phyloP scores from a whole-genome alignment of 2,888 invertebrate species.

The Folsomia candida region DNA sequence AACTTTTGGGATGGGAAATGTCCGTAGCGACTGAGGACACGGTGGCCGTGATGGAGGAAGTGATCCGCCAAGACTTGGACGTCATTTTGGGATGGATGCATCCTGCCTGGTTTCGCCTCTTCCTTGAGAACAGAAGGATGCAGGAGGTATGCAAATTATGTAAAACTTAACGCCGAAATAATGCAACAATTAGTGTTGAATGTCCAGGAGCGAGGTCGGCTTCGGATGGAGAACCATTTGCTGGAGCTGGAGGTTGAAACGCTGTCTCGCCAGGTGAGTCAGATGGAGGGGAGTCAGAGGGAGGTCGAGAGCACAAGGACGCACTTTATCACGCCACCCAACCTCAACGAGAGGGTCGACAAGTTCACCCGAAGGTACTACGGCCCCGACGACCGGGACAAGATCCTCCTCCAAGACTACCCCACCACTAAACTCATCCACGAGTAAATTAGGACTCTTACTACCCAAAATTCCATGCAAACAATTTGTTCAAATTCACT shows the following conservation, averaged over 20 bases:
- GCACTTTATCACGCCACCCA: slow-evolving; percentile 32
- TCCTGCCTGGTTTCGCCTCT: slow-evolving; percentile 46
- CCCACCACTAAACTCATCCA: slow-evolving; percentile 42
- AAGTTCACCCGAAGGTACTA: slow-evolving; percentile 23
- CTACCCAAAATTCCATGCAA: too few species aligned
- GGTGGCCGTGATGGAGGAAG: slow-evolving; percentile 42
- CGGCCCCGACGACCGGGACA: slow-evolving; percentile 21
- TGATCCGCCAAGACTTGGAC: slow-evolving; percentile 45
- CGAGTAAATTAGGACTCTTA: slow-evolving; percentile 28
- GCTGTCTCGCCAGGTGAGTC: slow-evolving; percentile 37
- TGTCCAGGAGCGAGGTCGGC: slow-evolving; percentile 39
- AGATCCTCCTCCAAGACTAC: slow-evolving; percentile 43
- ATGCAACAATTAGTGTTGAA: too few species aligned
- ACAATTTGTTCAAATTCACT: too few species aligned
- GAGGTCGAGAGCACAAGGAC: slow-evolving; percentile 39
- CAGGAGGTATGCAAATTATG: slow-evolving; percentile 35
- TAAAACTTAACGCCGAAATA: neutral
- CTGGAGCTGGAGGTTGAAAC: slow-evolving; percentile 43
- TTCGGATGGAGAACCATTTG: slow-evolving; percentile 45
- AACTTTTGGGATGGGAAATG: slow-evolving; percentile 45
- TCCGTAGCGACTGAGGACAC: slow-evolving; percentile 43
- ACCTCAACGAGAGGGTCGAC: slow-evolving; percentile 28
- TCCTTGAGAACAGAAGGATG: slow-evolving; percentile 43
- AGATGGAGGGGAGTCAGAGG: slow-evolving; percentile 35
- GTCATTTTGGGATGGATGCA: slow-evolving; percentile 41